These are phyloP conservation scores for Cathartes aura DNA, from an alignment of 2,113 vertebrate species.

Conservation along the genomic window DNA sequence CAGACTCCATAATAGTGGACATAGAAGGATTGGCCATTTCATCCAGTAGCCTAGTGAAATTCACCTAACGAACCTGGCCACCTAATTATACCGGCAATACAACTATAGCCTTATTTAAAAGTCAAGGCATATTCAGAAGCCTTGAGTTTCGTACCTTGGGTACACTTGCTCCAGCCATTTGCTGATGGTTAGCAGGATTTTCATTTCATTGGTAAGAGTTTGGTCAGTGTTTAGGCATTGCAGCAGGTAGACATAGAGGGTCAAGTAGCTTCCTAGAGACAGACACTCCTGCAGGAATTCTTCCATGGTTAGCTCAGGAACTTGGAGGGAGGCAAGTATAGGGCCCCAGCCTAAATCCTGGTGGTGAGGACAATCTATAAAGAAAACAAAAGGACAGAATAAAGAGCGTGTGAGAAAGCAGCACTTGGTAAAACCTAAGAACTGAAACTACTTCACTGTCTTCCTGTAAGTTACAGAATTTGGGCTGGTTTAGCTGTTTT, in stretches of 20 bases:
- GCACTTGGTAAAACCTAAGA: neutral
- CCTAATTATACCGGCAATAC: neutral
- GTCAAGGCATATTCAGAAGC: neutral
- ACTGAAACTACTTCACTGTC: neutral
- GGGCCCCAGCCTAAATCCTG: conserved; percentile 91
- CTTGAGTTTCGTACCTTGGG: conserved; percentile 78
- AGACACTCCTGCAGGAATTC: conserved; percentile 95
- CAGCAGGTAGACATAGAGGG: conserved; percentile 91
- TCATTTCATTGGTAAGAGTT: conserved; percentile 89
- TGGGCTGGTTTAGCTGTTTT: neutral
- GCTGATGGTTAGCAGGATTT: conserved; percentile 84
- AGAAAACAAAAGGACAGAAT: neutral
- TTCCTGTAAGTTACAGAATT: neutral
- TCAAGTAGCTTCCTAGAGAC: conserved; percentile 90
- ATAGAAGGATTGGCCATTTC: neutral
- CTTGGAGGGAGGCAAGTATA: conserved; percentile 91
- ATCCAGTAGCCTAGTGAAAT: neutral
- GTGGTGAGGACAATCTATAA: conserved; percentile 72
- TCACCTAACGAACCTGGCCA: neutral
- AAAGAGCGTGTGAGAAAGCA: neutral
- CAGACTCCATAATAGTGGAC: rapidly evolving
- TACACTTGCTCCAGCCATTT: conserved; percentile 91
- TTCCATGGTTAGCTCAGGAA: conserved; percentile 93
- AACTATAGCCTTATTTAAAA: neutral
- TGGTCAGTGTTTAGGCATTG: conserved; percentile 90